A percentile compares a stretch with the other conserved stretches of the same genome.
Evolutionary conservation across 92 coral and sea anemone genomes (phyloP).

Genomic region (Montipora capitata): DNA sequence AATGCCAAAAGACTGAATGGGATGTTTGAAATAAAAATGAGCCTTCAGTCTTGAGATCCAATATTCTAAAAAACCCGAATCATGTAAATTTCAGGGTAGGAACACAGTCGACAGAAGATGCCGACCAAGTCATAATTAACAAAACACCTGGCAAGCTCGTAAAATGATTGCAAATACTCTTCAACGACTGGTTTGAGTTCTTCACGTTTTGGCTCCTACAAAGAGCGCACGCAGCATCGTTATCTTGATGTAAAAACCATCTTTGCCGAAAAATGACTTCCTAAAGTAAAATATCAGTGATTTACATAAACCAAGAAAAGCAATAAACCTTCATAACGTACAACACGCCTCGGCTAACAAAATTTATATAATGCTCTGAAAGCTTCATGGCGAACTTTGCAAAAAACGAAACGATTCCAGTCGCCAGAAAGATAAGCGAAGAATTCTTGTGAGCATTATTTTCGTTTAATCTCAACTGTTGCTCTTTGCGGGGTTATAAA

Average conservation of each 20-base stretch:
- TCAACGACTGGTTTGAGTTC: constrained; percentile 8
- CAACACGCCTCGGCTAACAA: too few species aligned
- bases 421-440: background rate
- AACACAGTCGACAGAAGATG: background rate
- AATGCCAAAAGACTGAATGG: too few species aligned
- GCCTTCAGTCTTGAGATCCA: too few species aligned
- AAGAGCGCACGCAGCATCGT: background rate
- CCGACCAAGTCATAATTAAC: background rate
- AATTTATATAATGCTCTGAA: too few species aligned
- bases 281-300: too few species aligned
- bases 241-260: background rate
- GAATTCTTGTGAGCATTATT: background rate
- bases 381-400: too few species aligned
- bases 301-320: too few species aligned
- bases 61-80: too few species aligned
- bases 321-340: too few species aligned
- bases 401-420: background rate
- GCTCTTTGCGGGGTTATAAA: background rate
- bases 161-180: constrained; percentile 34
- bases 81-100: too few species aligned
- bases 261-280: background rate
- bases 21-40: too few species aligned
- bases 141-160: constrained; percentile 28
- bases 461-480: background rate
- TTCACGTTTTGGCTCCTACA: constrained; percentile 20